Percentiles rank a stretch among this genome's conserved stretches.
These are phyloP conservation scores for Calypte anna DNA, from an alignment of 2,113 vertebrate genomes.

Conservation along the genomic window DNA sequence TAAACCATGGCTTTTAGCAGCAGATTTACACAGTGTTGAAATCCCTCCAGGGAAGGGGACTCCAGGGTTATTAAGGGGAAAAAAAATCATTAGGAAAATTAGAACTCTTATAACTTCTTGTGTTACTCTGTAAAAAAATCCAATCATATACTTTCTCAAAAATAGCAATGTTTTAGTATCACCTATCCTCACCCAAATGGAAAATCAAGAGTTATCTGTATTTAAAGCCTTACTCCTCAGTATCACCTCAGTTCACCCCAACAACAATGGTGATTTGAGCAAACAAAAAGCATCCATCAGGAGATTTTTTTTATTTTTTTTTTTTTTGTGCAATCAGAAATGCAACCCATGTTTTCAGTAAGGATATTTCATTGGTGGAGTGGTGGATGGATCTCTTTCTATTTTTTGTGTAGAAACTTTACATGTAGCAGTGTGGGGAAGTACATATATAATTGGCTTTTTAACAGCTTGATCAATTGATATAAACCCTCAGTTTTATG, in stretches of 20 bases:
- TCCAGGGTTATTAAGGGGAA: background rate
- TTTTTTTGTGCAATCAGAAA: background rate
- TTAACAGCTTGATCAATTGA: background rate
- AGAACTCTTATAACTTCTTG: background rate
- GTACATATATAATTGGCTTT: background rate
- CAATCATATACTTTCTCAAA: background rate
- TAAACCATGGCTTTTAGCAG: no score
- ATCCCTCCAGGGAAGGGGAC: no score
- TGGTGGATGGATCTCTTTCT: background rate
- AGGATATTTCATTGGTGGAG: background rate
- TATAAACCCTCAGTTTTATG: background rate
- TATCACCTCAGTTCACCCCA: no score
- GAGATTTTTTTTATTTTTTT: background rate
- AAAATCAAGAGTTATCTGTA: background rate
- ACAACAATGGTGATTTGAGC: background rate
- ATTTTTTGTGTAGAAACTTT: background rate
- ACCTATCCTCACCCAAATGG: background rate
- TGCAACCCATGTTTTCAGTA: background rate
- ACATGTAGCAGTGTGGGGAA: background rate
- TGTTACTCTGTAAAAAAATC: background rate
- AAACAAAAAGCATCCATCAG: background rate
- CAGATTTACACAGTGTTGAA: no score
- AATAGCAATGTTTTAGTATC: background rate
- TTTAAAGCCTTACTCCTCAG: background rate
- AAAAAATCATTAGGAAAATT: background rate